A percentile compares a stretch with the other conserved stretches of the same genome.
These are phyloP conservation scores for Ctenicera cuprea DNA, from an alignment of 2,888 invertebrate species.

Conservation along the genomic window DNA sequence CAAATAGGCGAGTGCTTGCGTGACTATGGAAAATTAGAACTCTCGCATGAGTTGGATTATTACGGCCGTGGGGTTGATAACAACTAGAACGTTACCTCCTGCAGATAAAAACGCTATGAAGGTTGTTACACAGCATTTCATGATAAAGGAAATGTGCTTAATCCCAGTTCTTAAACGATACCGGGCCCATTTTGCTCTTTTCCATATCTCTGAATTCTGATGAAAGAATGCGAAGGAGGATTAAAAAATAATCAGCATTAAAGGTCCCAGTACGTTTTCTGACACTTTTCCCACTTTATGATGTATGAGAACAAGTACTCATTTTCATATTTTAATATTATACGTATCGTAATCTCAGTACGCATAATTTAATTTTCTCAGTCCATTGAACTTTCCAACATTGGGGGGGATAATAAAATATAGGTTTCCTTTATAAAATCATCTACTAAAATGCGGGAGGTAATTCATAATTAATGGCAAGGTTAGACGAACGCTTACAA, in stretches of 20 bases:
- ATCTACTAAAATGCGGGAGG: slow-evolving; percentile 13
- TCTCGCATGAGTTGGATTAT: slow-evolving; percentile 63
- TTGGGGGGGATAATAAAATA: slow-evolving; percentile 22
- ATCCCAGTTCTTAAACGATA: slow-evolving; percentile 38
- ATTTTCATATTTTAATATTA: slow-evolving; percentile 16
- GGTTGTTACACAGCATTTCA: slow-evolving; percentile 50
- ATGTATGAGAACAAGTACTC: slow-evolving; percentile 15
- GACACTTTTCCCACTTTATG: slow-evolving; percentile 30
- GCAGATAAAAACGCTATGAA: slow-evolving; percentile 56
- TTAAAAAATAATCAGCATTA: slow-evolving; percentile 40
- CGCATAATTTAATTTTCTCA: slow-evolving; percentile 10
- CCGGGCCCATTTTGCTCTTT: slow-evolving; percentile 27
- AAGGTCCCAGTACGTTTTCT: slow-evolving; percentile 12
- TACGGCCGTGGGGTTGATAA: slow-evolving; percentile 56
- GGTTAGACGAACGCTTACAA: slow-evolving; percentile 9
- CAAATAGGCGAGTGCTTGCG: slow-evolving; percentile 61
- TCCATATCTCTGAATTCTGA: slow-evolving; percentile 31
- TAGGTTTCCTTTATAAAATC: slow-evolving; percentile 4
- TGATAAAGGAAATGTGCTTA: slow-evolving; percentile 48
- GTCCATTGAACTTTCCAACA: slow-evolving; percentile 23
- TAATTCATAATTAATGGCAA: slow-evolving; percentile 15
- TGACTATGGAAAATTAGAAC: slow-evolving; percentile 63
- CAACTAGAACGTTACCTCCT: slow-evolving; percentile 55
- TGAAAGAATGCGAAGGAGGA: slow-evolving; percentile 18
- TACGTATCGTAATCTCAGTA: neutral